Conservation (phyloP, 1,140 invertebrate species). For the Aphaenogaster rudis region DNA sequence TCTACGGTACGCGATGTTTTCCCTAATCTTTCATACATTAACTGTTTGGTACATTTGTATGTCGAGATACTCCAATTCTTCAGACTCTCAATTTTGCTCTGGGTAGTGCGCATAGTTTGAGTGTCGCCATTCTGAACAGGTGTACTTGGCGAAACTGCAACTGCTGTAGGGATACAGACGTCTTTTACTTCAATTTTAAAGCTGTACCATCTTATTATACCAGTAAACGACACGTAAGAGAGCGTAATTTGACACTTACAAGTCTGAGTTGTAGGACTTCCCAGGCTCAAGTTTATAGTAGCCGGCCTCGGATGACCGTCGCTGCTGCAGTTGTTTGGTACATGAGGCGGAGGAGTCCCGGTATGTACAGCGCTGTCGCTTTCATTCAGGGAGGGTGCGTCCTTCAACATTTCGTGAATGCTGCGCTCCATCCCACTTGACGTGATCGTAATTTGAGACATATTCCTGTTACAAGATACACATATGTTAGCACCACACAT, state of each 20-base stretch:
- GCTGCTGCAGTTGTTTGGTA: constrained; percentile 83
- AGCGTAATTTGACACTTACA: constrained; percentile 67
- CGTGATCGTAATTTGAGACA: constrained; percentile 81
- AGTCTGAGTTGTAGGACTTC: constrained; percentile 78
- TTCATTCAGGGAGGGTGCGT: constrained; percentile 93
- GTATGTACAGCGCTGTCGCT: constrained; percentile 92
- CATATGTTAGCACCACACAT: background rate
- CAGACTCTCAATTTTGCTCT: constrained; percentile 94
- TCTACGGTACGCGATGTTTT: constrained; percentile 97
- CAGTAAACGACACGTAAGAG: background rate
- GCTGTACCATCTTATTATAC: background rate
- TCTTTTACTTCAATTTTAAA: constrained; percentile 39
- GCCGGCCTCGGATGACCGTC: constrained; percentile 85
- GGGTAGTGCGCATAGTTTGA: constrained; percentile 89
- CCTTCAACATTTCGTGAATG: constrained; percentile 95
- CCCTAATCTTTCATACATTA: constrained; percentile 97
- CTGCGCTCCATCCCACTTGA: constrained; percentile 89
- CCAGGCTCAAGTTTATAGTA: constrained; percentile 84
- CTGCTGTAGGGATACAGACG: constrained; percentile 69
- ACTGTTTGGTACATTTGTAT: constrained; percentile 98
- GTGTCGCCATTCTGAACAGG: constrained; percentile 89
- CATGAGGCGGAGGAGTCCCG: constrained; percentile 88
- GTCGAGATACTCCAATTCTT: constrained; percentile 99
- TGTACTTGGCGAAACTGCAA: constrained; percentile 85
- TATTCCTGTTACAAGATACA: constrained; percentile 60